Evolutionary conservation across 2,113 vertebrate species (phyloP), one percentile per base, ranked within the genome.

Genomic region (Gila orcuttii): DNA sequence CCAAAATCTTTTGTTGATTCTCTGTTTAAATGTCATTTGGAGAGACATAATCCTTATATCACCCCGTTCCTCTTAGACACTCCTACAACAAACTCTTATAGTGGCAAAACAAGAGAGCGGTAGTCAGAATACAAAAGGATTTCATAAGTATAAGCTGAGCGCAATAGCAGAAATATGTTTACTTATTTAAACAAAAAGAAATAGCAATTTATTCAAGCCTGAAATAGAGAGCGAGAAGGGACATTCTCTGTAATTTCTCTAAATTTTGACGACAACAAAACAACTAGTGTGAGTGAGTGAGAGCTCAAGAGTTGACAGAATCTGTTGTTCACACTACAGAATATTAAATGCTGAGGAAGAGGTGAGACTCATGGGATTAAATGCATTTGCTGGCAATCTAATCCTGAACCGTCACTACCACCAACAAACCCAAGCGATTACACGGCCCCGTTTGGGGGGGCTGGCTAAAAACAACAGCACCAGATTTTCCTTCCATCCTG

Each of bases 311-410:
- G 74, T 52, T 86, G 87, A 84, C 69, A 79, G 42, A 59, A 59
- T 73, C 62, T 84, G 68, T 81, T 88, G 79, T 77, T 81, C 79
- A 69, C 62, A 69, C 64, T 82, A 77, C 85, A 86, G 86, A 80
- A 86, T 87, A 87, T 80, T 88, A 89, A 87, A 80, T 62, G 84
- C 87, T 55, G 75, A 82, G 82, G 68, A 79, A 76, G 15, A 62
- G 69, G 80, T 77, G 69, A 80, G 82, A 78, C 88, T 85, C 82
- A 19, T 47, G 89, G 86, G 90, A 91, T 85, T 88, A 85, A 86
- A 47, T 68, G 85, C 83, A 78, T 82, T 89, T 89, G 86, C 85
- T 91, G 87, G 86, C 87, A 78, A 79, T 90, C 80, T 88, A 90
- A 89, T 90, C 86, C 88, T 88, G 79, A 88, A 81, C 86, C 66